Evolutionary conservation across 35 echinoderm and acorn worm genomes (phyloP), one percentile per base, ranked within the genome.

Genomic region (Patiria miniata): DNA sequence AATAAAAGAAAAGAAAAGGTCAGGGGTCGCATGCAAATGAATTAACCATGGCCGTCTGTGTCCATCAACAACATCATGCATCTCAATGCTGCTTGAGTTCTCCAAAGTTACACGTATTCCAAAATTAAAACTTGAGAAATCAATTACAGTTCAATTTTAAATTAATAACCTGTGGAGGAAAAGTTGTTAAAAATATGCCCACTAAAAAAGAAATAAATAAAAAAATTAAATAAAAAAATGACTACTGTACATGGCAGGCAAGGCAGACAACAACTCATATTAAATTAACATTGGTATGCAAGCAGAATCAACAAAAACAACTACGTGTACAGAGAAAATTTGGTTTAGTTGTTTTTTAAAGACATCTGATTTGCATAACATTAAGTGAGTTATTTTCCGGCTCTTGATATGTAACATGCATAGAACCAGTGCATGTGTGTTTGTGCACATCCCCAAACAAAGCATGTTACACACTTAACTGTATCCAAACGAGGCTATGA

Each of bases 131-230:
- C 17, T n/a, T 60, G 8, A n/a, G n/a, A n/a, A n/a, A 47, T 47
- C 12, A 47, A 47, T 47, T 12, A 36, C 34, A 73, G 26, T 73
- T 14, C 65, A 28, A 73, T 36, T 30, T 14, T 14, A 73, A 3
- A n/a, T n/a, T n/a, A n/a, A 30, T 32, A 73, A 26, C 65, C 65
- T 73, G 65, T 73, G 26, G 65, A 73, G 65, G n/a, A 73, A 30
- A 73, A 32, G 65, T 73, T 15, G n/a, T 73, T 73, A 73, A 2
- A 73, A 73, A 32, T 2, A 73, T 73, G 34, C 34, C 23, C n/a
- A n/a, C n/a, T n/a, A n/a, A n/a, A n/a, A n/a, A n/a, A n/a, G n/a
- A n/a, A 73, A 73, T 73, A 26, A 28, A 7, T 36, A 26, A 14
- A 73, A 73, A 22, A 73, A 73, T 5, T 23, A 73, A 73, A 30